Conservation (phyloP, 2,797 vertebrate species). For the Molossus molossus region DNA sequence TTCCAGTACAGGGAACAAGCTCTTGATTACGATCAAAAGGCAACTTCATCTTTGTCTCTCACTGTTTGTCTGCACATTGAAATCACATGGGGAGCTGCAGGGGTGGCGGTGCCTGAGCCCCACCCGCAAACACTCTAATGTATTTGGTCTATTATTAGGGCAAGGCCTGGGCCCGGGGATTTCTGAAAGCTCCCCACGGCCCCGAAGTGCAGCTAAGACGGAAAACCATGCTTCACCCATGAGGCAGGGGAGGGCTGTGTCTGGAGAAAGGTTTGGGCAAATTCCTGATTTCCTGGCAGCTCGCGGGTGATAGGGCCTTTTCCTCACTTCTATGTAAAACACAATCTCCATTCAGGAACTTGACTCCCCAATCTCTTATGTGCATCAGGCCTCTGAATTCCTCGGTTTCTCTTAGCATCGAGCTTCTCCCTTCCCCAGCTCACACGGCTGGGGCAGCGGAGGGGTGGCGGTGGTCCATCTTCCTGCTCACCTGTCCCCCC, state of each 20-base stretch:
- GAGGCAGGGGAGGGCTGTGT: accelerated
- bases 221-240: neutral
- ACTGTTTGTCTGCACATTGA: neutral
- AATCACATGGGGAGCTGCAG: neutral
- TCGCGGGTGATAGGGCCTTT: neutral
- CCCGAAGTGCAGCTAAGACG: neutral
- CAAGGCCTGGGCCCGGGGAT: neutral
- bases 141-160: neutral
- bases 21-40: neutral
- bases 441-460: accelerated
- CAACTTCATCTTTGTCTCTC: neutral
- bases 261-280: neutral
- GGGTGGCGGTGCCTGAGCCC: neutral
- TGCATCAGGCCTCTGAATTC: neutral
- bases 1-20: neutral
- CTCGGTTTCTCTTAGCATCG: neutral
- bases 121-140: neutral
- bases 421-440: neutral
- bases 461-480: accelerated
- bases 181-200: neutral
- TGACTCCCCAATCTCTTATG: neutral
- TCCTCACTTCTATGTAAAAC: neutral
- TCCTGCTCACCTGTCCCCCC: neutral
- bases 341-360: neutral
- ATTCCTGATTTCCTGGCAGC: neutral